Evolutionary conservation across 2,113 vertebrate genomes (phyloP), one percentile per base, ranked within the genome.

Genomic region (Echinops telfairi): DNA sequence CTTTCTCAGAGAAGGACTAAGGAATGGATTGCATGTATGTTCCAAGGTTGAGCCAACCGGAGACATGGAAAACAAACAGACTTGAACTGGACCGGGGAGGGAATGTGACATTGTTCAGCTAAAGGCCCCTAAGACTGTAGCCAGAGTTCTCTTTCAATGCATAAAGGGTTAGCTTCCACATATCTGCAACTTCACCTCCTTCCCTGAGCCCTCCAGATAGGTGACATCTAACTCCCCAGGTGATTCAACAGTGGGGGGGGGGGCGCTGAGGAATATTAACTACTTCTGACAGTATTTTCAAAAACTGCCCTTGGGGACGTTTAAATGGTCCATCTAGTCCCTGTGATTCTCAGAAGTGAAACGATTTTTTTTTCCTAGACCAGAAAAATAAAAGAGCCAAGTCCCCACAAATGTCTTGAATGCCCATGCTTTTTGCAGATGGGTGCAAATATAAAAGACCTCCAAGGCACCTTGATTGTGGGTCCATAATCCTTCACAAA

Each of bases 261-360:
- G n/a, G n/a, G n/a, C n/a, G 62, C 71, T 75, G 38, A 85, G 38
- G 11, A 81, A 71, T 64, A 84, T 7, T 85, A 89, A 91, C 75
- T 89, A 33, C 57, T 92, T 29, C 53, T 40, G 89, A 86, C 19
- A 57, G 33, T 7, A 19, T 91, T 91, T 78, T 82, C 75, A 33
- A 89, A 47, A 87, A 89, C 53, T 71, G 75, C 88, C 93, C 78
- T 83, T 89, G 7, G 82, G 43, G 70, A 88, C 75, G 78, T 77
- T 36, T 88, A 82, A 68, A 68, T 57, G 36, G 88, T 83, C 82
- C 47, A 36, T 78, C 75, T 20, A 25, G 57, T 29, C 16, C 82
- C 81, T 60, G 33, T 91, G 87, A 83, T 71, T 92, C 94, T 91
- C 58, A 81, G 43, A 86, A 94, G 27, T 81, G 25, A 75, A 90